phyloP scores from a whole-genome alignment of 2,113 vertebrate species.

The Toxostoma redivivum region DNA sequence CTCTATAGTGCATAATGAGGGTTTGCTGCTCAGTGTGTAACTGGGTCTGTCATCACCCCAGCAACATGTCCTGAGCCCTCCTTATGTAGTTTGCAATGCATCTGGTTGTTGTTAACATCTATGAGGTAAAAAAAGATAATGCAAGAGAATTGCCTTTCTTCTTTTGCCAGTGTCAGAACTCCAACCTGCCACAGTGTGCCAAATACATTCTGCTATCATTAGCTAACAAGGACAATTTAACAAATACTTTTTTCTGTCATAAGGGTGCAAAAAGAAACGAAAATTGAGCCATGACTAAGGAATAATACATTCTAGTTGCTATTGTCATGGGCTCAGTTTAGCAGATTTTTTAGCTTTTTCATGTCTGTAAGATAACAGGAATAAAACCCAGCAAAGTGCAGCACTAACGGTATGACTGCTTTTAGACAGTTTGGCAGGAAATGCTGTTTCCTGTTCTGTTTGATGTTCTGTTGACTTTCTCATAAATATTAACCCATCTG shows the following conservation, averaged over 20 bases:
- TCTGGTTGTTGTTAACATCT: background rate
- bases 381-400: background rate
- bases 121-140: background rate
- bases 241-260: background rate
- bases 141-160: background rate
- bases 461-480: background rate
- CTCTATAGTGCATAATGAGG: background rate
- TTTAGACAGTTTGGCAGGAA: conserved; percentile 41
- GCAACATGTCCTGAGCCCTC: background rate
- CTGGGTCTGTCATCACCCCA: background rate
- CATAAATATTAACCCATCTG: conserved; percentile 15
- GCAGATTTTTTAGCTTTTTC: background rate
- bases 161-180: background rate
- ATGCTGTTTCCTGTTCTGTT: background rate
- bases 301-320: background rate
- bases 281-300: background rate
- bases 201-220: background rate
- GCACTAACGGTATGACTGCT: background rate
- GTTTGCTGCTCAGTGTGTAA: background rate
- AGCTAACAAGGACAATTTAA: background rate
- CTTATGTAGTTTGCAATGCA: background rate
- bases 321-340: background rate
- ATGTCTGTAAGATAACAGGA: background rate
- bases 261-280: background rate
- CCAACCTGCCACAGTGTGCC: background rate